Conservation (phyloP, 2,113 vertebrate genomes). For the Nematolebias whitei region DNA sequence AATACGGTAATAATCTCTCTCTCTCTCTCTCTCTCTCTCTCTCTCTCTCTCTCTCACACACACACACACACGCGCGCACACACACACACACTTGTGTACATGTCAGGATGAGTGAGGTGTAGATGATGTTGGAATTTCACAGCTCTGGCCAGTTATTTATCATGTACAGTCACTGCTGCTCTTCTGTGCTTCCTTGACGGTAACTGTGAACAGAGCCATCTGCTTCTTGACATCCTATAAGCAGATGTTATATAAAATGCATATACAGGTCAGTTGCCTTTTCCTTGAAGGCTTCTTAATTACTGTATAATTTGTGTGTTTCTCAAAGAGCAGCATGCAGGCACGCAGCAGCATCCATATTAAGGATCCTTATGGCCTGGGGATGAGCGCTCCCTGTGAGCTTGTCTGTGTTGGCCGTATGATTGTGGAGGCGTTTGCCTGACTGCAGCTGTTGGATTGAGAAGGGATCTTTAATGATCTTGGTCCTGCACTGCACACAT, state of each 20-base stretch:
- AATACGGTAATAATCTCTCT: too few relatives aligned
- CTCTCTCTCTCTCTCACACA: too few relatives aligned
- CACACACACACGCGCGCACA: too few relatives aligned
- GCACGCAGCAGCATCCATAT: neutral
- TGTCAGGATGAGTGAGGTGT: too few relatives aligned
- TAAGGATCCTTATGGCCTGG: constrained; percentile 15
- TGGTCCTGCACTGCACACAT: constrained; percentile 15
- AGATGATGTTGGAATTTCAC: neutral
- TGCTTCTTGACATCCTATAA: neutral
- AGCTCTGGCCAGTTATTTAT: neutral
- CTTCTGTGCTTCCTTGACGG: neutral
- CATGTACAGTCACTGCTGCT: neutral
- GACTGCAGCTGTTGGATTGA: constrained; percentile 35
- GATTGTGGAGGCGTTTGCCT: constrained; percentile 34
- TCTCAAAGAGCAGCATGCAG: constrained; percentile 19
- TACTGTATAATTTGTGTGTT: constrained; percentile 20
- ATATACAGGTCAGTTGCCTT: constrained; percentile 9
- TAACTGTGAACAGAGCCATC: neutral
- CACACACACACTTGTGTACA: too few relatives aligned
- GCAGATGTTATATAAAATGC: constrained; percentile 6
- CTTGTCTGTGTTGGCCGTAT: constrained; percentile 4
- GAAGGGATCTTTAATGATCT: constrained; percentile 49
- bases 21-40: too few relatives aligned
- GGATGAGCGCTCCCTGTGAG: constrained; percentile 21
- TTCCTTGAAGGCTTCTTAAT: constrained; percentile 11